Conservation (phyloP, 2,888 invertebrate species). For the Dryadula phaetusa region DNA sequence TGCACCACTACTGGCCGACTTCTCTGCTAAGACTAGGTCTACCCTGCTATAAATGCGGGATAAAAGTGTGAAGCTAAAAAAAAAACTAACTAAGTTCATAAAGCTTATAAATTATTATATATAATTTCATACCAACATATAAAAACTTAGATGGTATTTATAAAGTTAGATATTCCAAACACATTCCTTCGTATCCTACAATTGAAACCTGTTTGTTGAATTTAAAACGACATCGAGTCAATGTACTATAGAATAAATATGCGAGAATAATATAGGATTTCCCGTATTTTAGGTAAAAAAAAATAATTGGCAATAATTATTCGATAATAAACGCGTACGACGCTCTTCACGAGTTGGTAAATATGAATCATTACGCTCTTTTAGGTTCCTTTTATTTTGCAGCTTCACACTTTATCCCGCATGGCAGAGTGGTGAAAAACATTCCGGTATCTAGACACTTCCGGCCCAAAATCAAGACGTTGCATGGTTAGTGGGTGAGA, state of each 20-base stretch:
- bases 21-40: too few species aligned
- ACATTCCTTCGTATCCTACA: slow-evolving; percentile 27
- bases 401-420: too few species aligned
- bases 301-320: slow-evolving; percentile 10
- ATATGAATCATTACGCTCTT: not conserved
- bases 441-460: too few species aligned
- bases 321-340: slow-evolving; percentile 15
- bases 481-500: too few species aligned
- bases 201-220: slow-evolving; percentile 29
- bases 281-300: slow-evolving; percentile 23
- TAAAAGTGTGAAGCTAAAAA: too few species aligned
- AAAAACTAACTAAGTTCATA: not conserved
- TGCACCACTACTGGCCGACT: too few species aligned
- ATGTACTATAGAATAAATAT: slow-evolving; percentile 26
- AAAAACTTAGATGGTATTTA: not conserved
- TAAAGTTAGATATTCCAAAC: slow-evolving; percentile 1
- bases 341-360: not conserved
- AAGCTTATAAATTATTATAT: not conserved
- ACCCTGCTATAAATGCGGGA: too few species aligned
- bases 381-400: not conserved
- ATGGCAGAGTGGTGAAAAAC: too few species aligned
- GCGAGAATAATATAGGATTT: slow-evolving; percentile 25
- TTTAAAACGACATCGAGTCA: slow-evolving; percentile 15
- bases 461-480: too few species aligned
- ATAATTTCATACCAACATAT: not conserved